Base-by-base conservation (phyloP, 2,797 vertebrate genomes). In the Rousettus madagascariensis region DNA sequence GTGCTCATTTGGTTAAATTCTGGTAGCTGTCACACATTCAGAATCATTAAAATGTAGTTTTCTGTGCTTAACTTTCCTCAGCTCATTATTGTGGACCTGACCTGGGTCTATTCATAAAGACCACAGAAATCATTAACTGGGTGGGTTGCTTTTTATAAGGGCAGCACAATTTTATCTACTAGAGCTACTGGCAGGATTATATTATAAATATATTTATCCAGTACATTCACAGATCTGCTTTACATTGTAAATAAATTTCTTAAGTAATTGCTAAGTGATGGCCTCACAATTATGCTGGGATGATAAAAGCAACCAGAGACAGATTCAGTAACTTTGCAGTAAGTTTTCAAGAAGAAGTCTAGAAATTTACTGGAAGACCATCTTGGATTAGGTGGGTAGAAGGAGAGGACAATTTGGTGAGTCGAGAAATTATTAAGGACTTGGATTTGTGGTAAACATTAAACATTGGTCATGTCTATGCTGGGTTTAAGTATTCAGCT, bases 41-140 rank as follows among this genome's bases (percentile, higher is more conserved):
- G 86, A 96, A 78, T 93, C 96, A 98, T 96, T 98, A 98, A 97
- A 98, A 78, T 91, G 66, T 92, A 91, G 71, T 92, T 98, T 97
- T 97, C 97, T 96, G 79, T 97, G 96, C 96, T 97, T 98, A 98
- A 98, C 97, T 98, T 98, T 97, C 87, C 89, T 87, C 97, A 97
- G 95, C 95, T 98, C 97, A 96, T 96, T 97, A 93, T 89, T 68
- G 96, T 66, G 97, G 95, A 97, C 98, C 96, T 96, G 96, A 96
- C 93, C 97, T 98, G 97, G 94, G 97, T 94, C 0, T 46, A 53
- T 91, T 98, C 97, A 97, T 91, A 96, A 94, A 95, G 97, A 93
- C 69, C 33, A 90, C 63, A 96, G 96, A 97, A 95, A 94, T 61
- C 95, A 96, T 98, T 97, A 98, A 96, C 94, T 8, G 63, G 90